Base-by-base conservation (phyloP, 2,797 vertebrate species). In the Pogonophryne albipinna region DNA sequence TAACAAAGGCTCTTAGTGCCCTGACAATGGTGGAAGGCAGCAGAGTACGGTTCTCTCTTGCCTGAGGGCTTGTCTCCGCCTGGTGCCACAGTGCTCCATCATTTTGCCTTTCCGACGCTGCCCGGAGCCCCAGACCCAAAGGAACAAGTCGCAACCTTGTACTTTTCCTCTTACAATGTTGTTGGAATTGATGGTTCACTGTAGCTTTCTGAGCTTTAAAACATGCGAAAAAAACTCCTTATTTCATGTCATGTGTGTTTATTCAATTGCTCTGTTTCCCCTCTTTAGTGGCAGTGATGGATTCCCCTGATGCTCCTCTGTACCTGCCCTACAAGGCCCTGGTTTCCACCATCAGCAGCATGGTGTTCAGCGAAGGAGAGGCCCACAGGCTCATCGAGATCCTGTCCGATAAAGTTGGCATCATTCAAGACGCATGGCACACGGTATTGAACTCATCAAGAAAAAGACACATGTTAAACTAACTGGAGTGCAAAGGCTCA, bases 351-450 rank as follows among this genome's bases (percentile, higher is more conserved):
- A 67, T 99, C 73, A 95, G 94, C 77, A 97, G 91, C 92, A 98
- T 96, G 97, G 94, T 94, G 49, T 97, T 99, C 91, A 98, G 89
- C 0, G 96, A 98, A 84, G 95, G 95, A 2, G 97, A 99, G 85
- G 96, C 96, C 41, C 96, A 97, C 72, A 94, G 91, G 68, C 96
- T 99, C 83, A 97, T 98, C 0, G 97, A 99, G 92, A 96, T 99
- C 88, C 94, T 99, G 52, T 95, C 97, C 0, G 97, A 98, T 83
- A 99, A 97, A 89, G 89, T 94, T 0, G 97, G 97, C 66, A 89
- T 96, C 42, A 74, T 96, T 73, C 97, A 98, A 85, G 97, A 97
- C 81, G 95, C 96, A 20, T 99, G 98, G 98, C 97, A 98, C 78
- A 98, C 5, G 95, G 98, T 99, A 95, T 49, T 89, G 9, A 44